Evolutionary conservation across 1,140 invertebrate species (phyloP).

Genomic region (Drosophila saltans): DNA sequence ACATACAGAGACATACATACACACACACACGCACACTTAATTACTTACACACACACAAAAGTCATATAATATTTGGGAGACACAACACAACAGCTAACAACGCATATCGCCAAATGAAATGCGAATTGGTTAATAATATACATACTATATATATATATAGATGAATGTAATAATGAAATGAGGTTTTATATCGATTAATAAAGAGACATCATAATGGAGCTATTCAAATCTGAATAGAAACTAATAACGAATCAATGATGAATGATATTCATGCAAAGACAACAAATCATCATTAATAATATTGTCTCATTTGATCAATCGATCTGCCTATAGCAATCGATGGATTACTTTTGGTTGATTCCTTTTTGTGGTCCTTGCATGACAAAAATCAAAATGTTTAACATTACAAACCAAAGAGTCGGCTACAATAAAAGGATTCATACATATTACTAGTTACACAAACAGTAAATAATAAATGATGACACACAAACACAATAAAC

Average conservation of each 20-base stretch:
- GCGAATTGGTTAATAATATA: conserved; percentile 16
- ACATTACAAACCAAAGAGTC: not conserved
- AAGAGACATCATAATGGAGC: not conserved
- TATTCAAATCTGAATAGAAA: conserved; percentile 9
- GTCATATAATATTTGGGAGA: conserved; percentile 32
- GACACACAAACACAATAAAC: conserved; percentile 28
- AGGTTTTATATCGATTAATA: not conserved
- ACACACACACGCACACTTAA: not conserved
- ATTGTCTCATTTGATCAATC: not conserved
- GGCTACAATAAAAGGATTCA: conserved; percentile 27
- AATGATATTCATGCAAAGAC: not conserved
- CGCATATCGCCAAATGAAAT: conserved; percentile 64
- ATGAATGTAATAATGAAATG: not conserved
- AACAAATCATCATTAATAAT: not conserved
- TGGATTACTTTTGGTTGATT: too few relatives aligned
- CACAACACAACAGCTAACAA: conserved; percentile 79
- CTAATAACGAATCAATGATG: not conserved
- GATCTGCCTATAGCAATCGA: too few relatives aligned
- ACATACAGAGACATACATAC: not conserved
- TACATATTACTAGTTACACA: conserved; percentile 69
- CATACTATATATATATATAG: not conserved
- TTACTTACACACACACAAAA: not conserved
- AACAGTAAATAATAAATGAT: conserved; percentile 65
- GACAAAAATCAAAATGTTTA: conserved; percentile 33
- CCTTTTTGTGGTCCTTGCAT: conserved; percentile 6